Evolutionary conservation across 2,797 vertebrate species (phyloP).

Genomic region (Hydrocynus forskahlii): DNA sequence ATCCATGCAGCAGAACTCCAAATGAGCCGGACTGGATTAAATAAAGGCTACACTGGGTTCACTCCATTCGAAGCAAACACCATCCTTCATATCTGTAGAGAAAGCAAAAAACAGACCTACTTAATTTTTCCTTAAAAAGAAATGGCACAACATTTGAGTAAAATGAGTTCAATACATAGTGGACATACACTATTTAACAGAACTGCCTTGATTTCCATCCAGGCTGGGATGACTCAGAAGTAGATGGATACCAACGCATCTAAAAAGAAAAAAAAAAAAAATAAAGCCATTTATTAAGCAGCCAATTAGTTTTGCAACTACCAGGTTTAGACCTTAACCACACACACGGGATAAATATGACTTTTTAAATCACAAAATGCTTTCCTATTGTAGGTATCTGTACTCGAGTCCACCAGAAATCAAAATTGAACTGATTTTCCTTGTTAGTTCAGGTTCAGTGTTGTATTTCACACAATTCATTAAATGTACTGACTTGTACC

Average conservation of each 20-base stretch:
- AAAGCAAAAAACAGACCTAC: background rate
- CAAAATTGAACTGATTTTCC: no score
- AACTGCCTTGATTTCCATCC: slow-evolving; percentile 99
- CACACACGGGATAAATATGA: no score
- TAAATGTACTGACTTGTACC: no score
- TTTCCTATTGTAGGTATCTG: no score
- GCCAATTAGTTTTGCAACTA: background rate
- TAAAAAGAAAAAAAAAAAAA: slow-evolving; percentile 73
- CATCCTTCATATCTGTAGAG: slow-evolving; percentile 66
- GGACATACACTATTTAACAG: slow-evolving; percentile 78
- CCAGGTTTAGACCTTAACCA: background rate
- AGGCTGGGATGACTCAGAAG: slow-evolving; percentile 93
- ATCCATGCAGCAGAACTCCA: slow-evolving; percentile 76
- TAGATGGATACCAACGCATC: slow-evolving; percentile 98
- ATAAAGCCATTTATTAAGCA: background rate
- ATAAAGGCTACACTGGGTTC: slow-evolving; percentile 71
- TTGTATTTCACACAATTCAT: no score
- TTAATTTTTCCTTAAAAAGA: slow-evolving; percentile 6
- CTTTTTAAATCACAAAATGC: no score
- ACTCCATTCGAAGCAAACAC: slow-evolving; percentile 71
- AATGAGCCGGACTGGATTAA: slow-evolving; percentile 81
- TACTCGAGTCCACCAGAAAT: no score
- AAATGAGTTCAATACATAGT: background rate
- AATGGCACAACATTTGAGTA: no score
- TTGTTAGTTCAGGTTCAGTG: no score